Evolutionary conservation across 53 echinoderm and acorn worm species (phyloP), one percentile per base, ranked within the genome.

Genomic region (Glandiceps talaboti): DNA sequence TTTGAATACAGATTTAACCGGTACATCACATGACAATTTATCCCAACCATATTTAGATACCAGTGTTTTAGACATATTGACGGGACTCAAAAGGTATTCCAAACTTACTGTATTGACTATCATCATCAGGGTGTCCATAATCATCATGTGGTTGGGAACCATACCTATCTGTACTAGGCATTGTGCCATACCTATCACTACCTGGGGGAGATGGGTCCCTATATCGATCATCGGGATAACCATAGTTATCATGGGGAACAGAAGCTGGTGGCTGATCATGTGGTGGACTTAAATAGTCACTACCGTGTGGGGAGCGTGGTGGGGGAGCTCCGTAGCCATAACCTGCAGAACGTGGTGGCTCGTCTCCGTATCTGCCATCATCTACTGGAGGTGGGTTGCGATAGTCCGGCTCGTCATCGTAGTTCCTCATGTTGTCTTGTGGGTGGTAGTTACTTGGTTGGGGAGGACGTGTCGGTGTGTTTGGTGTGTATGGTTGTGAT

Each of bases 261-360:
- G 80, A 75, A 0, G 84, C 88, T 81, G 84, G 78, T 25, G 85
- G 85, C 26, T 85, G 84, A 30, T 87, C 81, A 10, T 90, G 64
- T 45, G 6, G 64, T 12, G 64, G 64, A 12, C 64, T 20, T 45
- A 45, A 45, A 20, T 45, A 45, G 6, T 20, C 64, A 45, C 64
- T 45, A 20, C 64, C 64, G 64, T 45, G 64, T 12, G 64, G 64
- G 64, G 64, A 45, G 20, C 20, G 64, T 20, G 64, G 64, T 45
- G 64, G 20, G 6, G 64, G 64, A 6, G 6, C 6, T 20, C 64
- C 83, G 75, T 74, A 32, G 10, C 32, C 79, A 29, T 79, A 45
- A 31, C 74, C 33, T 30, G 77, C 80, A 0, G 84, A 84, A 77
- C 84, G 78, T 20, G 85, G 85, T 20, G 89, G 84, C 30, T 87